A percentile compares a stretch with the other conserved stretches of the same genome.
Evolutionary conservation across 1,140 invertebrate species (phyloP).

Genomic region (Penaeus vannamei): DNA sequence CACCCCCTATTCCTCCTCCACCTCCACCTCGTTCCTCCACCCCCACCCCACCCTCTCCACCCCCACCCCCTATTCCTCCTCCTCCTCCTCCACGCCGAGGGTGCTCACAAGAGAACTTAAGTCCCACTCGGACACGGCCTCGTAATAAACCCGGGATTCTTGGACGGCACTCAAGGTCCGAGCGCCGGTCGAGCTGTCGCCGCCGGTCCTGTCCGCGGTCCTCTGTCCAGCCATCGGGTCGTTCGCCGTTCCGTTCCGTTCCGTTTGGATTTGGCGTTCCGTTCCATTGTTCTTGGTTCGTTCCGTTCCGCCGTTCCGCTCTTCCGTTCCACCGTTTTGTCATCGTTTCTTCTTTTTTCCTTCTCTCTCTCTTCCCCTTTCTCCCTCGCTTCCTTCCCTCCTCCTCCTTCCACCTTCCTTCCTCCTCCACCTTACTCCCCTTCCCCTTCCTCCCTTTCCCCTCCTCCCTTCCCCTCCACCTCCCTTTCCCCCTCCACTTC

Average conservation of each 20-base stretch:
- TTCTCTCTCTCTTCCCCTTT: slow-evolving; percentile 11
- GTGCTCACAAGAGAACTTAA: too few relatives aligned
- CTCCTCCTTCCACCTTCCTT: neutral
- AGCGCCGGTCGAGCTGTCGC: too few relatives aligned
- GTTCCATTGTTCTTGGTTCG: too few relatives aligned
- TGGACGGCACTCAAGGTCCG: too few relatives aligned
- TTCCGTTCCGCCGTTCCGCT: neutral
- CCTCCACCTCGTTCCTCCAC: neutral
- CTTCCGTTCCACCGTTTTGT: neutral
- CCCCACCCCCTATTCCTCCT: neutral
- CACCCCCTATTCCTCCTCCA: neutral
- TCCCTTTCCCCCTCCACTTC: neutral
- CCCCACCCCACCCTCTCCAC: neutral
- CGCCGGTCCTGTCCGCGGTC: too few relatives aligned
- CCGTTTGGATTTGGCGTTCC: too few relatives aligned
- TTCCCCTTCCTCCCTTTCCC: neutral
- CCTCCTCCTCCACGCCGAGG: too few relatives aligned
- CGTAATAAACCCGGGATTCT: too few relatives aligned
- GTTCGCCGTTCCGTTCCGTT: too few relatives aligned
- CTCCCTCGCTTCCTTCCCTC: neutral
- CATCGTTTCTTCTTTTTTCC: neutral
- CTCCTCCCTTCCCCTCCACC: neutral
- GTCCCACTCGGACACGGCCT: too few relatives aligned
- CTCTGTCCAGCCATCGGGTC: too few relatives aligned
- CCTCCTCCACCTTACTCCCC: neutral